Evolutionary conservation across 2,113 vertebrate species (phyloP).

Genomic region (Mesitornis unicolor): DNA sequence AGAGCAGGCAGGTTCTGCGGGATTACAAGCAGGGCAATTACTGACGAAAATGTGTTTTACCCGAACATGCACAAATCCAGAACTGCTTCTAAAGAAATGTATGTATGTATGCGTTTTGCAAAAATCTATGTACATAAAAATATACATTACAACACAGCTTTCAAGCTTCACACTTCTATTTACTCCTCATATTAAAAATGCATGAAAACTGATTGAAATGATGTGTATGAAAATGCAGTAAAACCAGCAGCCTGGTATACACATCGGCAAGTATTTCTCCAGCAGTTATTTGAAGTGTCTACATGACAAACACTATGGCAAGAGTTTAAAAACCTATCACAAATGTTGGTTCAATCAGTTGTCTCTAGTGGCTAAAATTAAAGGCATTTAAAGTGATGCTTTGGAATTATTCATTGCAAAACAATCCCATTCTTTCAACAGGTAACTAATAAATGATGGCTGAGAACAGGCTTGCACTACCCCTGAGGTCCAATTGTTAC

Average conservation of each 20-base stretch:
- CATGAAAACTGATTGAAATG: neutral
- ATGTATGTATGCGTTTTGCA: neutral
- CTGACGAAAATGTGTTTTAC: neutral
- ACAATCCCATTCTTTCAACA: conserved; percentile 68
- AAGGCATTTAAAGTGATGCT: conserved; percentile 70
- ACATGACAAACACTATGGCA: neutral
- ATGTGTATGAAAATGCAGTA: neutral
- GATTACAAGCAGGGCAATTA: neutral
- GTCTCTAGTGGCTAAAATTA: conserved; percentile 60
- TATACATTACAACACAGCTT: neutral
- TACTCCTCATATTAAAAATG: neutral
- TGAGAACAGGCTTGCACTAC: conserved; percentile 64
- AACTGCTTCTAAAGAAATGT: neutral
- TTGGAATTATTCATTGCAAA: conserved; percentile 69
- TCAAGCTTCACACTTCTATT: neutral
- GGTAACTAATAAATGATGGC: conserved; percentile 71
- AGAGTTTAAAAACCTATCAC: conserved; percentile 45
- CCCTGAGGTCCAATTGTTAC: conserved; percentile 56
- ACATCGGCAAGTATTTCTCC: neutral
- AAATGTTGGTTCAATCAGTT: conserved; percentile 22
- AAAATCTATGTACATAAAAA: neutral
- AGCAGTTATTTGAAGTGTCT: neutral
- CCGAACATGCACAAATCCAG: neutral
- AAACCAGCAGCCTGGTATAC: neutral
- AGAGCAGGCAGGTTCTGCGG: neutral